Percentiles rank a stretch among this genome's conserved stretches.
These are phyloP conservation scores for Luehdorfia chinensis DNA, from an alignment of 1,140 invertebrate genomes.

Conservation along the genomic window DNA sequence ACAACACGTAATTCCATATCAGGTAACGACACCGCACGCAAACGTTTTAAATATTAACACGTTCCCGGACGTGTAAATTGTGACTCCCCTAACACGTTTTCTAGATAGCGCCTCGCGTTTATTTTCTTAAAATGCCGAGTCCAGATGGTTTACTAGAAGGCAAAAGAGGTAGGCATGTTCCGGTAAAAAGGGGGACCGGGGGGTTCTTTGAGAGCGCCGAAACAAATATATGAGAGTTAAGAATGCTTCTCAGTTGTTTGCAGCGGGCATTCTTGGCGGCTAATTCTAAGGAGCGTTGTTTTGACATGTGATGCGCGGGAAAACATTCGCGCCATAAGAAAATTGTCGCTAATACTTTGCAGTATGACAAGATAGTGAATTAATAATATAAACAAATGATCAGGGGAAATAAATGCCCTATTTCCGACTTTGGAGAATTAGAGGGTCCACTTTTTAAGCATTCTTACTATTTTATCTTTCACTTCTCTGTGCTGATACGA, in stretches of 20 bases:
- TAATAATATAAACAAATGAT: too few species aligned
- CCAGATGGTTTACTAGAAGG: background rate
- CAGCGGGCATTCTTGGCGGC: background rate
- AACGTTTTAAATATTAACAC: slow-evolving; percentile 7
- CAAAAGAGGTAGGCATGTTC: too few species aligned
- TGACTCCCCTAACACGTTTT: background rate
- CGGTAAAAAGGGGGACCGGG: background rate
- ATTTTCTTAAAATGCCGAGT: slow-evolving; percentile 5
- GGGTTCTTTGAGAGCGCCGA: background rate
- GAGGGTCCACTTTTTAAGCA: too few species aligned
- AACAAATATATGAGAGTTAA: background rate
- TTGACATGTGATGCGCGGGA: background rate
- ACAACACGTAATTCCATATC: too few species aligned
- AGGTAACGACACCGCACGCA: background rate
- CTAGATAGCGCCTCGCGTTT: slow-evolving; percentile 3
- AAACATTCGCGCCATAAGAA: too few species aligned
- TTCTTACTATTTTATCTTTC: too few species aligned
- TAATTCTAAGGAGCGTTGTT: background rate
- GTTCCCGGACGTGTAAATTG: background rate
- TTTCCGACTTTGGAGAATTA: too few species aligned
- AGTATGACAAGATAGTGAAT: too few species aligned
- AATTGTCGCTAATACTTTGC: too few species aligned
- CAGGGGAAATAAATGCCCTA: too few species aligned
- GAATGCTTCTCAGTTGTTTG: background rate
- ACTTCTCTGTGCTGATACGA: too few species aligned